Evolutionary conservation across 2,888 invertebrate species (phyloP), one percentile per base, ranked within the genome.

Genomic region (Lasioglossum vierecki): DNA sequence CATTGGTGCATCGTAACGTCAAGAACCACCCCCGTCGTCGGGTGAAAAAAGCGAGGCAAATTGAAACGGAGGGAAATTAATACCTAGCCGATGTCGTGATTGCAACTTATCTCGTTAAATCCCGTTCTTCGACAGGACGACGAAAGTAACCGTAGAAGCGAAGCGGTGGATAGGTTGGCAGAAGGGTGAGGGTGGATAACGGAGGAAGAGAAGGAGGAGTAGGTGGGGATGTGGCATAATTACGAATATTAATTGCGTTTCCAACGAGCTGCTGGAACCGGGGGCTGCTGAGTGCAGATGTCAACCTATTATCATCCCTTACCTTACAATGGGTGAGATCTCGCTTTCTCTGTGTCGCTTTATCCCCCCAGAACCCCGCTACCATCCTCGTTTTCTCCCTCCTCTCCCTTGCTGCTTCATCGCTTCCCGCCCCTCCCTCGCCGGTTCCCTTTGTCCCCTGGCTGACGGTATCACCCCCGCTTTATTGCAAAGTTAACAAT

Each of bases 171-270:
- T 75, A 78, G 80, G 57, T 68, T 74, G 81, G 63, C 18, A 35
- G 63, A 4, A 57, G 53, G 68, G 44, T 57, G 26, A 30, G 79
- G 79, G 77, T 30, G 79, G 77, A 49, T 39, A 30, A 35, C 3
- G 63, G 66, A 79, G 79, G 72, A 71, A 77, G 82, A 75, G 72
- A 46, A 72, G 13, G 30, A 63, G 63, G 72, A 49, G 76, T 88
- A 87, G 88, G 90, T 88, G 88, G 91, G 91, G 90, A 91, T 89
- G 90, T 91, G 90, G 89, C 90, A 91, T 91, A 94, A 95, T 94
- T 94, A 93, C 92, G 93, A 94, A 94, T 94, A 94, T 94, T 94
- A 94, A 94, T 95, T 94, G 93, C 93, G 94, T 93, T 94, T 92
- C 91, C 92, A 91, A 91, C 91, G 91, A 91, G 91, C 91, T 89